phyloP scores from a whole-genome alignment of 2,888 invertebrate species.

The Oxyscelio sp. region DNA sequence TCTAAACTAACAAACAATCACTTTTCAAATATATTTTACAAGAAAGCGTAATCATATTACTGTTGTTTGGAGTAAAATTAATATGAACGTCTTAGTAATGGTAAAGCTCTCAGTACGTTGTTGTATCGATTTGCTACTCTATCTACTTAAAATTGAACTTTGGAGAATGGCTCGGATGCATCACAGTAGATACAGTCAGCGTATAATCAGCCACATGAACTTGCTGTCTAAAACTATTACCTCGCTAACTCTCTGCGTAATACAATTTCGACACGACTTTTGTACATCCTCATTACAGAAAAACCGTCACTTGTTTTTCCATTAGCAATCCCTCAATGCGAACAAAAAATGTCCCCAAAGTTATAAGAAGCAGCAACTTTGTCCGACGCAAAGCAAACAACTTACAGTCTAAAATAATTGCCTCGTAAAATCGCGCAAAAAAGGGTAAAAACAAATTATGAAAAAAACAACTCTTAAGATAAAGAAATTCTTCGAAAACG shows the following conservation, averaged over 20 bases:
- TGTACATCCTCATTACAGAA: constrained; percentile 4
- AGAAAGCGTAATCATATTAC: too few relatives aligned
- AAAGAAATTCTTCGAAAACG: constrained; percentile 54
- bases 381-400: too few relatives aligned
- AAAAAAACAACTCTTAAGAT: constrained; percentile 45
- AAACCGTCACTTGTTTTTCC: constrained; percentile 9
- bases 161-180: constrained; percentile 19
- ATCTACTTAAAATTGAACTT: constrained; percentile 51
- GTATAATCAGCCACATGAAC: constrained; percentile 61
- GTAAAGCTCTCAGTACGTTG: background rate
- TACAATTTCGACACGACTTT: constrained; percentile 28
- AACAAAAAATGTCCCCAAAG: too few relatives aligned
- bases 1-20: too few relatives aligned
- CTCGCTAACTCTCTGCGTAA: constrained; percentile 16
- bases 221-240: constrained; percentile 51
- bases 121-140: constrained; percentile 31
- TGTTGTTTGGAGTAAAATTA: too few relatives aligned
- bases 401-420: constrained; percentile 50
- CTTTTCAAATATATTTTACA: too few relatives aligned
- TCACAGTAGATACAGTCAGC: constrained; percentile 52
- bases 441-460: constrained; percentile 42
- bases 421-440: constrained; percentile 37
- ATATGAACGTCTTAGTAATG: too few relatives aligned
- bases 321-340: background rate
- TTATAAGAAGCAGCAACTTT: too few relatives aligned